A percentile compares a stretch with the other conserved stretches of the same genome.
Evolutionary conservation across 1,140 invertebrate genomes (phyloP).

Genomic region (Meloidogyne hapla): DNA sequence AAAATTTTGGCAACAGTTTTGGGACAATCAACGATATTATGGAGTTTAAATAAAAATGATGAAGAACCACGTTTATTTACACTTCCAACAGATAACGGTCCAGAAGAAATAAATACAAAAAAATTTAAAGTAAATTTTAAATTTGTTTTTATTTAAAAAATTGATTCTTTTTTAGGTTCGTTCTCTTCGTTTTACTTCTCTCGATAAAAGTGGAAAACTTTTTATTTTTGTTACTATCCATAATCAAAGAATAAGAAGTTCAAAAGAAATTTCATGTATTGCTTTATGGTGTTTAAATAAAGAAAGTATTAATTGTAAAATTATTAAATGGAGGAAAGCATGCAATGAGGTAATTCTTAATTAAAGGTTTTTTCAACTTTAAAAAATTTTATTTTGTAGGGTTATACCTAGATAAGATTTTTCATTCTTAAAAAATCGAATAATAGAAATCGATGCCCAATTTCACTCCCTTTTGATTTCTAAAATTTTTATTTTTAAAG

Average conservation of each 20-base stretch:
- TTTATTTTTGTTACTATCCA: slow-evolving; percentile 32
- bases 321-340: slow-evolving; percentile 19
- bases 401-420: no score
- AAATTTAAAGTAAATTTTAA: slow-evolving; percentile 14
- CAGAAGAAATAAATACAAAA: slow-evolving; percentile 3
- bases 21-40: slow-evolving; percentile 23
- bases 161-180: slow-evolving; percentile 32
- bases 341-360: slow-evolving; percentile 30
- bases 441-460: no score
- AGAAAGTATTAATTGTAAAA: slow-evolving; percentile 24
- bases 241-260: slow-evolving; percentile 35
- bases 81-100: background rate
- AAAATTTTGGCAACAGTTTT: slow-evolving; percentile 24
- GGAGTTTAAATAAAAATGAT: slow-evolving; percentile 20
- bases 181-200: slow-evolving; percentile 27
- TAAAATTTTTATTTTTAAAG: slow-evolving; percentile 30
- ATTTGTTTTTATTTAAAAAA: background rate
- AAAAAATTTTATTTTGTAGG: slow-evolving; percentile 23
- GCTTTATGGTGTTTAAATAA: slow-evolving; percentile 30
- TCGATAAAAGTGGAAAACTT: slow-evolving; percentile 25
- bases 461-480: no score
- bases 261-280: slow-evolving; percentile 32
- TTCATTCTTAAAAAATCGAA: no score
- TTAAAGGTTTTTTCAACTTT: background rate
- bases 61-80: background rate